phyloP scores from a whole-genome alignment of 2,888 invertebrate genomes.

The Drosophila lutescens region DNA sequence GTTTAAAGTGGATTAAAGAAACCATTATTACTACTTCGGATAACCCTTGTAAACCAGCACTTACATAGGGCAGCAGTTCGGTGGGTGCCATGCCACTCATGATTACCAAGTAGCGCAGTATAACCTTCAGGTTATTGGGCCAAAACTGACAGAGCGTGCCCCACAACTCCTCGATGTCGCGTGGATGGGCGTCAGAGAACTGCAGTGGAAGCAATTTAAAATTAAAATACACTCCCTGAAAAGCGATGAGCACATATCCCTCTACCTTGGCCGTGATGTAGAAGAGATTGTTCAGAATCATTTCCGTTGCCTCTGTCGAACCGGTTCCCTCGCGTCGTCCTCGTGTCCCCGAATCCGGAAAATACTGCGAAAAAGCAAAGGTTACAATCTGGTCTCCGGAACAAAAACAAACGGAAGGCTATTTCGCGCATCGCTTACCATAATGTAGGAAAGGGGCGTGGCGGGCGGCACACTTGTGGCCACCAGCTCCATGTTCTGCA shows the following conservation, averaged over 20 bases:
- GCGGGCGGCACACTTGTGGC: constrained; percentile 98
- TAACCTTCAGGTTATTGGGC: constrained; percentile 98
- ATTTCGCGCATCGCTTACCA: constrained; percentile 85
- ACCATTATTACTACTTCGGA: neutral
- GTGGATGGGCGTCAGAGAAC: constrained; percentile 98
- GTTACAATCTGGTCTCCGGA: constrained; percentile 1
- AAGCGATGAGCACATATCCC: neutral
- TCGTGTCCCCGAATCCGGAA: constrained; percentile 88
- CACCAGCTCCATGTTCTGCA: constrained; percentile 99
- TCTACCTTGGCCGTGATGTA: constrained; percentile 97
- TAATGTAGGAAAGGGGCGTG: constrained; percentile 92
- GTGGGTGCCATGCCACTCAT: constrained; percentile 98
- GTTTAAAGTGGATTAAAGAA: constrained; percentile 20
- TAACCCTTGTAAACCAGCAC: constrained; percentile 80
- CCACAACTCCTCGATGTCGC: constrained; percentile 98
- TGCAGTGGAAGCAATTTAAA: constrained; percentile 81
- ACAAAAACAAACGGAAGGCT: neutral
- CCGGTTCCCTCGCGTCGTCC: constrained; percentile 97
- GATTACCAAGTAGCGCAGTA: constrained; percentile 97
- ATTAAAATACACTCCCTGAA: constrained; percentile 1
- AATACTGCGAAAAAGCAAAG: constrained; percentile 84
- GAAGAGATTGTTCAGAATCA: constrained; percentile 99
- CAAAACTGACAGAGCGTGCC: constrained; percentile 97
- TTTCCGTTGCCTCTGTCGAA: constrained; percentile 99
- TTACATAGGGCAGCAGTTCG: constrained; percentile 95